Evolutionary conservation across 2,797 vertebrate species (phyloP), one percentile per base, ranked within the genome.

Genomic region (Apodemus agrarius): DNA sequence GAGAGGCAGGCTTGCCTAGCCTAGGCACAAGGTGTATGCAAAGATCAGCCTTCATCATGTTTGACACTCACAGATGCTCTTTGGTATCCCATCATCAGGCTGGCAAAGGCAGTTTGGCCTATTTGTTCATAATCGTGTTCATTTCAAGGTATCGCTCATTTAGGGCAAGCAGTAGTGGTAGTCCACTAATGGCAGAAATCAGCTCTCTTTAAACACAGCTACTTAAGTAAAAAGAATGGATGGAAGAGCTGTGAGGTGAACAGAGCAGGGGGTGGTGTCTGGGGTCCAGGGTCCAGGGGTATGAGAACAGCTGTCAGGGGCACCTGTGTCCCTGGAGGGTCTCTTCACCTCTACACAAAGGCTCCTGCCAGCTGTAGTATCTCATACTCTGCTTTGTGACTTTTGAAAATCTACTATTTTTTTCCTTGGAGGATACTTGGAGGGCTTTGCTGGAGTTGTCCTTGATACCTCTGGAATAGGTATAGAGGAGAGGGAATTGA

Each of bases 311-410:
- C 9, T 2, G 7, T 2, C 34, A 10, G 46, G 14, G 29, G 31
- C 14, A 4, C 57, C 78, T 34, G 2, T 9, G 37, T 17, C 3
- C 59, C 13, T 1, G 26, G 29, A 86, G 65, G 69, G 13, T 26
- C 74, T 49, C 11, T 0, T 0, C 0, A 59, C 49, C 43, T 65
- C 87, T 37, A 17, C 34, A 13, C 40, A 21, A 19, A 57, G 12
- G 40, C 31, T 74, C 8, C n/a, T 21, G 0, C n/a, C 6, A 14
- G 67, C 34, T 16, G 5, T 5, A 1, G 21, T 10, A 9, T 2
- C 63, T 76, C 4, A 5, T 0, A 11, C 21, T 76, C 78, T 59
- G 13, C 40, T 12, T 5, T 75, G 17, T 52, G 52, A 86, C 24
- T 75, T 57, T 26, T 24, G 17, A 84, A 40, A 22, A 54, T 57